Evolutionary conservation across 2,797 vertebrate species (phyloP).

Genomic region (Xenopus petersii): DNA sequence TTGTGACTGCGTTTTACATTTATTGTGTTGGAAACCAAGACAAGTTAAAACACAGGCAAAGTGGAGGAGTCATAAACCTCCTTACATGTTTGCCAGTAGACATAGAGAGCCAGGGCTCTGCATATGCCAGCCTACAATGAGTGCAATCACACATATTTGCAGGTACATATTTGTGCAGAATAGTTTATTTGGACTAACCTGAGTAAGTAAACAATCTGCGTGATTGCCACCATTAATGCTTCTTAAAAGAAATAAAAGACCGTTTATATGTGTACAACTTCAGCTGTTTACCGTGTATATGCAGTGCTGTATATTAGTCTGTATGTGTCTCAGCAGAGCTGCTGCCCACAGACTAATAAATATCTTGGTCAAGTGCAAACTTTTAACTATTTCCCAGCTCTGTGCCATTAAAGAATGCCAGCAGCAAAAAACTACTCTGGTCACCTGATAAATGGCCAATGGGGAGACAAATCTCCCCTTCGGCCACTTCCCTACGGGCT

Average conservation of each 20-base stretch:
- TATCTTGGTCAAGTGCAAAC: conserved; percentile 7
- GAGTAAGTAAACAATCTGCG: conserved; percentile 12
- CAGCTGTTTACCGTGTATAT: conserved; percentile 18
- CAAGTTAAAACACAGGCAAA: too few relatives aligned
- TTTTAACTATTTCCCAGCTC: conserved; percentile 17
- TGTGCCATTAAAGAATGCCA: not conserved
- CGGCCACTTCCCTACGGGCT: too few relatives aligned
- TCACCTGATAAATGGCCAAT: too few relatives aligned
- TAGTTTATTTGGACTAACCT: conserved; percentile 9
- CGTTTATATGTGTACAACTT: conserved; percentile 14
- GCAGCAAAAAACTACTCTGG: too few relatives aligned
- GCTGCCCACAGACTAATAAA: conserved; percentile 18
- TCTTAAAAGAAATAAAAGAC: conserved; percentile 11
- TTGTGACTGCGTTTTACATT: too few relatives aligned
- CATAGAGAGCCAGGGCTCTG: too few relatives aligned
- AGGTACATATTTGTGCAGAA: not conserved
- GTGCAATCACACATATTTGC: not conserved
- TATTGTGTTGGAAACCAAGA: too few relatives aligned
- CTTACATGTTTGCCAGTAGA: too few relatives aligned
- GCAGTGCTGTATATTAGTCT: conserved; percentile 25
- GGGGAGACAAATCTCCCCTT: too few relatives aligned
- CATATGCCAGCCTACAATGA: too few relatives aligned
- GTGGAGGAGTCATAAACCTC: too few relatives aligned
- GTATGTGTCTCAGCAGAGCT: conserved; percentile 7
- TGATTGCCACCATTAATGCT: conserved; percentile 12